phyloP scores from a whole-genome alignment of 2,113 vertebrate genomes.

The Notechis scutatus region DNA sequence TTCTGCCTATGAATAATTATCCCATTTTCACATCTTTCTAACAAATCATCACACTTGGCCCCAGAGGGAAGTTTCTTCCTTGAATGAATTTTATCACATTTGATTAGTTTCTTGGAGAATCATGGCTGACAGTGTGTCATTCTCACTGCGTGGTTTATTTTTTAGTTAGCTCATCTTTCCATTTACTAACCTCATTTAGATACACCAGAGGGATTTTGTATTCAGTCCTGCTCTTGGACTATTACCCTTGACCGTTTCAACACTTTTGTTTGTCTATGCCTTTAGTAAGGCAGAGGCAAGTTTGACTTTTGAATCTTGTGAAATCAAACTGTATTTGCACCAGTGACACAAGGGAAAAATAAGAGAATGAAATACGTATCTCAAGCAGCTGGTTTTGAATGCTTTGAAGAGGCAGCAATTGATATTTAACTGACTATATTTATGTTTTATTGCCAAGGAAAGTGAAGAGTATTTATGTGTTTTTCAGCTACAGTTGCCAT shows the following conservation, averaged over 20 bases:
- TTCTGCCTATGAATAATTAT: neutral
- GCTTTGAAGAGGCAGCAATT: neutral
- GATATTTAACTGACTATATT: neutral
- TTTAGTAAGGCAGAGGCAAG: neutral
- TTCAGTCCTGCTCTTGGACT: neutral
- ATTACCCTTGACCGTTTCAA: neutral
- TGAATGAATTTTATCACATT: conserved; percentile 4
- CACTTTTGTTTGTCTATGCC: neutral
- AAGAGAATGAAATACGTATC: neutral
- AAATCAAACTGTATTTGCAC: neutral
- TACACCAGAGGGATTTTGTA: neutral
- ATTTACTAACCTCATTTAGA: neutral
- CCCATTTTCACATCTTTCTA: neutral
- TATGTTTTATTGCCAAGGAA: neutral
- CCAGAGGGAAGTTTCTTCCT: neutral
- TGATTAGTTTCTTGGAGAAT: conserved; percentile 15
- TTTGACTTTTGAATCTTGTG: neutral
- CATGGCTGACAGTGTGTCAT: neutral
- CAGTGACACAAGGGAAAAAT: neutral
- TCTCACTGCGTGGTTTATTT: neutral
- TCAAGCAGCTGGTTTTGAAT: neutral
- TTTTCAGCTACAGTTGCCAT: neutral
- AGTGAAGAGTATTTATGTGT: neutral
- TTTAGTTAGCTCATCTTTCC: neutral
- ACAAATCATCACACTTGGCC: neutral